Evolutionary conservation across 2,888 invertebrate species (phyloP).

Genomic region (Fragum whitleyi): DNA sequence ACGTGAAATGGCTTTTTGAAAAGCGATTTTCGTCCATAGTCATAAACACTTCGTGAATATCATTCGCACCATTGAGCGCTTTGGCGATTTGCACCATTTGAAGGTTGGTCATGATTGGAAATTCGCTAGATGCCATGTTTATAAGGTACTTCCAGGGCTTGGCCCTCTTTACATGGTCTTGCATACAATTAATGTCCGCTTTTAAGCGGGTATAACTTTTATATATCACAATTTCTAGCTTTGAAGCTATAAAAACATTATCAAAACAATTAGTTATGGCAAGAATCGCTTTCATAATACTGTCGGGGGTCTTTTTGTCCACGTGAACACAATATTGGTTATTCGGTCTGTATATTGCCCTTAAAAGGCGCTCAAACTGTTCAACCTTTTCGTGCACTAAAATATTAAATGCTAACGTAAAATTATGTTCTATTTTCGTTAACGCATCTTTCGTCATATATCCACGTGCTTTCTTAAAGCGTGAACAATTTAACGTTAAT

Average conservation of each 20-base stretch:
- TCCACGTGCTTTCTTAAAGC: slow-evolving; percentile 50
- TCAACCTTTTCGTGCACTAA: slow-evolving; percentile 76
- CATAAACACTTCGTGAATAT: slow-evolving; percentile 71
- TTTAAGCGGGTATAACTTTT: slow-evolving; percentile 71
- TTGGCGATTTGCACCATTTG: slow-evolving; percentile 78
- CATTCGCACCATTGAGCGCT: slow-evolving; percentile 76
- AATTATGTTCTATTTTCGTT: slow-evolving; percentile 67
- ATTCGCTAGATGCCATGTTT: slow-evolving; percentile 77
- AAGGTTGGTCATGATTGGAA: slow-evolving; percentile 78
- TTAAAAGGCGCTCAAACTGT: slow-evolving; percentile 79
- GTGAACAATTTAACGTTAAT: slow-evolving; percentile 53
- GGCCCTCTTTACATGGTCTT: slow-evolving; percentile 61
- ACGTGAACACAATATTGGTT: slow-evolving; percentile 84
- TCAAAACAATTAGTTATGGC: slow-evolving; percentile 75
- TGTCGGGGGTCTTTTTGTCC: slow-evolving; percentile 72
- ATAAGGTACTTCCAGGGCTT: slow-evolving; percentile 78
- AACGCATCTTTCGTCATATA: slow-evolving; percentile 40
- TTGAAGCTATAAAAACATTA: slow-evolving; percentile 81
- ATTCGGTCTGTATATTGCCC: slow-evolving; percentile 81
- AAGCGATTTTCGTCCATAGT: slow-evolving; percentile 38
- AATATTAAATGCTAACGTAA: slow-evolving; percentile 82
- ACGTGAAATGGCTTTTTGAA: slow-evolving; percentile 53
- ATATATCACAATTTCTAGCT: slow-evolving; percentile 73
- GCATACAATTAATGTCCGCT: slow-evolving; percentile 78
- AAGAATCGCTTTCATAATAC: slow-evolving; percentile 65